Evolutionary conservation across 2,113 vertebrate species (phyloP).

Genomic region (Tapirus terrestris): DNA sequence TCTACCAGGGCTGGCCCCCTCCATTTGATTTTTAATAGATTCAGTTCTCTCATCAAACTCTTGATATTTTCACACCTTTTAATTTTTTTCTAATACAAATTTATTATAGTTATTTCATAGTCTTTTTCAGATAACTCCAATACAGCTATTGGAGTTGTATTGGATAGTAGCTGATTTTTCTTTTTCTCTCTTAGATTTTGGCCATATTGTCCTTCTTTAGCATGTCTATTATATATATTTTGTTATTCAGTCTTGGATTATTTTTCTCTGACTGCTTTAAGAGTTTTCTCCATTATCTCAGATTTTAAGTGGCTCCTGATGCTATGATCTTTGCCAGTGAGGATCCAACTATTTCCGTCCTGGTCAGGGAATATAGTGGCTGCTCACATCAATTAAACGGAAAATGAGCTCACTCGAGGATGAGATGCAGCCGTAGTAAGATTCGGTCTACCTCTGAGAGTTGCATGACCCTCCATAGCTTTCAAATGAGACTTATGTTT

Average conservation of each 20-base stretch:
- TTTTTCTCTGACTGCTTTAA: background rate
- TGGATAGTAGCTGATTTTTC: too few relatives aligned
- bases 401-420: accelerated
- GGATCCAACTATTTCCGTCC: accelerated
- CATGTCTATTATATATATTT: background rate
- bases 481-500: background rate
- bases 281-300: background rate
- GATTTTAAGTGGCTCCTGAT: background rate
- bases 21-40: background rate
- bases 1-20: background rate
- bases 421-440: background rate
- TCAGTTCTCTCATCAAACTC: background rate
- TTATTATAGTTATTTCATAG: background rate
- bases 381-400: background rate
- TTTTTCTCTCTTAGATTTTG: background rate
- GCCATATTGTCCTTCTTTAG: background rate
- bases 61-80: background rate
- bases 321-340: background rate
- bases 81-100: background rate
- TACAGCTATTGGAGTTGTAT: too few relatives aligned
- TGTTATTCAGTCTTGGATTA: background rate
- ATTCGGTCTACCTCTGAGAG: background rate
- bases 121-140: background rate
- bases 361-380: background rate
- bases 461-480: background rate